These are phyloP conservation scores for Octodon degus DNA, from an alignment of 2,113 vertebrate genomes.

Conservation along the genomic window DNA sequence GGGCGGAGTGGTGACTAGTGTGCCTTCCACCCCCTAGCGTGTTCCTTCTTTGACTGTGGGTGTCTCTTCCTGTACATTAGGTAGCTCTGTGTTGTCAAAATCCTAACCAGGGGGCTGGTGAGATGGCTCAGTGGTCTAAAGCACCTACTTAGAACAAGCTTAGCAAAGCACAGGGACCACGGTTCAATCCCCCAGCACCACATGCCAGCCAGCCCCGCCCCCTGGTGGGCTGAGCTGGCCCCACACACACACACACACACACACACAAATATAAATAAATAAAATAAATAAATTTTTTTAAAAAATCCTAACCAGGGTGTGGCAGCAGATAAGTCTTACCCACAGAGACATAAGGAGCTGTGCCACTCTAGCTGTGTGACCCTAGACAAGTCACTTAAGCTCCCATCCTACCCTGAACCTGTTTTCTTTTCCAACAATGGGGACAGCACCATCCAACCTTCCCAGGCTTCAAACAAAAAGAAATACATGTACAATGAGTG, in stretches of 20 bases:
- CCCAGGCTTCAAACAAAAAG: not conserved
- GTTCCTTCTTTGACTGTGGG: not conserved
- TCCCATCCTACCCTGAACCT: not conserved
- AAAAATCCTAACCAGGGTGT: not conserved
- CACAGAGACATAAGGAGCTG: not conserved
- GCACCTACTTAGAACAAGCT: too few relatives aligned
- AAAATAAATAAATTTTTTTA: too few relatives aligned
- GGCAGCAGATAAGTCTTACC: not conserved
- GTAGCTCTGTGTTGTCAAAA: not conserved
- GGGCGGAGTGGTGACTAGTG: not conserved
- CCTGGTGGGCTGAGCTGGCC: too few relatives aligned
- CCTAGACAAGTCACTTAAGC: not conserved
- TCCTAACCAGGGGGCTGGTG: not conserved
- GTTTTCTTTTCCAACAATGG: not conserved
- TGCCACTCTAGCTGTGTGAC: not conserved
- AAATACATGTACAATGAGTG: not conserved
- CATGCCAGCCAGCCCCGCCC: too few relatives aligned
- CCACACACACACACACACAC: too few relatives aligned
- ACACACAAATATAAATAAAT: too few relatives aligned
- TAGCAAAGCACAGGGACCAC: too few relatives aligned
- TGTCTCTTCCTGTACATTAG: not conserved
- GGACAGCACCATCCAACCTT: not conserved
- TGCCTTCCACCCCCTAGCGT: not conserved
- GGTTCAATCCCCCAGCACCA: too few relatives aligned
- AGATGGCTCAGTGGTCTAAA: too few relatives aligned